Percentiles rank a stretch among this genome's conserved stretches.
Evolutionary conservation across 2,113 vertebrate genomes (phyloP).

Genomic region (Circaetus cinerascens): DNA sequence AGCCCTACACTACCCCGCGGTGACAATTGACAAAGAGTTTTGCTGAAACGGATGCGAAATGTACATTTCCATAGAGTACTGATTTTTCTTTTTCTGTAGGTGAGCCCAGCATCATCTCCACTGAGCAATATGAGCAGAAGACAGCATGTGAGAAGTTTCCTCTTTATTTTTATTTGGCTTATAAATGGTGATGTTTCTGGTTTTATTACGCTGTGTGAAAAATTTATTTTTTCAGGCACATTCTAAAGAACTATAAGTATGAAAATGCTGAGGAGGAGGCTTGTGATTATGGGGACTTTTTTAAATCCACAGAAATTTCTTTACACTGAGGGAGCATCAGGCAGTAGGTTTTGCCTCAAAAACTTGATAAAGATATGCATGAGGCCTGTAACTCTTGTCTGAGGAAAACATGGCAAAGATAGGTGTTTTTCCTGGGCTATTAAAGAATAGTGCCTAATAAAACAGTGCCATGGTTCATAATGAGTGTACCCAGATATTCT

Average conservation of each 20-base stretch:
- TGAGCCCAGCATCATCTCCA: background rate
- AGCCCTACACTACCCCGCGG: rapidly evolving
- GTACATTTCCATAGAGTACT: background rate
- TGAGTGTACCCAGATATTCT: background rate
- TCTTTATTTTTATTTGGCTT: background rate
- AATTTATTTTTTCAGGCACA: background rate
- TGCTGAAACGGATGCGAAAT: background rate
- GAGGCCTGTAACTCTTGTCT: background rate
- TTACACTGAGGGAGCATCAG: background rate
- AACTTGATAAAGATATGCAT: background rate
- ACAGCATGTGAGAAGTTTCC: background rate
- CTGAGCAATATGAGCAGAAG: background rate
- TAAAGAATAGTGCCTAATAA: background rate
- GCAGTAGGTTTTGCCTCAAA: background rate
- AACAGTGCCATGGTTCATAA: background rate
- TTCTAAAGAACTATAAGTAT: background rate
- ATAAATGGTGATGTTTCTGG: background rate
- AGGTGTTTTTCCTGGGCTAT: background rate
- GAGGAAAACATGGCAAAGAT: background rate
- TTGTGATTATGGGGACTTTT: background rate
- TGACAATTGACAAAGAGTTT: background rate
- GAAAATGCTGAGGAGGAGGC: background rate
- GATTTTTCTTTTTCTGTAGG: background rate
- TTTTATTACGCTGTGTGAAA: background rate
- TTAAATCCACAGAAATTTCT: background rate